phyloP scores from a whole-genome alignment of 2,888 invertebrate genomes.

The Rutpela maculata region DNA sequence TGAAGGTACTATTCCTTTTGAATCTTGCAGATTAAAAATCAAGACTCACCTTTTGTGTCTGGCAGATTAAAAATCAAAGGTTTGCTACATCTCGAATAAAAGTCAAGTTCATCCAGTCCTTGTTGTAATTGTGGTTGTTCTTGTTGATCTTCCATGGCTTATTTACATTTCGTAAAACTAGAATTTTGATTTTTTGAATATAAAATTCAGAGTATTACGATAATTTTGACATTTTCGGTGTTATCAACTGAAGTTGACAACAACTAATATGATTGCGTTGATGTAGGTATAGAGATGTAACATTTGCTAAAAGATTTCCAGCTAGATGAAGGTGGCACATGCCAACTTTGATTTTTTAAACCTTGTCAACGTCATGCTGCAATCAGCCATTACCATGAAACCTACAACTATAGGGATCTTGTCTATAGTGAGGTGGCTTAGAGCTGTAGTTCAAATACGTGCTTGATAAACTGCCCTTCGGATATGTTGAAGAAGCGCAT shows the following conservation, averaged over 20 bases:
- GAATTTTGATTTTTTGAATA: conserved; percentile 23
- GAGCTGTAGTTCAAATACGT: too few species aligned
- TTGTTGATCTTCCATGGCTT: conserved; percentile 56
- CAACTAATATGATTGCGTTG: background rate
- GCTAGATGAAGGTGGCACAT: too few species aligned
- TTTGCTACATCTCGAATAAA: conserved; percentile 72
- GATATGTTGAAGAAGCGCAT: too few species aligned
- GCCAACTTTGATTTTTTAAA: too few species aligned
- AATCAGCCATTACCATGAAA: too few species aligned
- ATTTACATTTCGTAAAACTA: conserved; percentile 35
- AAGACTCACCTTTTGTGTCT: conserved; percentile 68
- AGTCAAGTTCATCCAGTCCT: conserved; percentile 67
- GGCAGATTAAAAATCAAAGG: conserved; percentile 72
- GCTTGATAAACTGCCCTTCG: too few species aligned
- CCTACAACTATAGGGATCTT: too few species aligned
- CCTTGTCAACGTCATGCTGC: too few species aligned
- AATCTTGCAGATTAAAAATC: background rate
- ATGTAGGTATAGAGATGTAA: too few species aligned
- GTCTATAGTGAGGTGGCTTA: too few species aligned
- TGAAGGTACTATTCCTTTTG: too few species aligned
- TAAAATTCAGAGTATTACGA: conserved; percentile 6
- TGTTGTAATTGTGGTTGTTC: conserved; percentile 34
- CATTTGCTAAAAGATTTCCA: too few species aligned
- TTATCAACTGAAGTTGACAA: conserved; percentile 15
- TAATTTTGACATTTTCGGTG: conserved; percentile 29